phyloP scores from a whole-genome alignment of 1,140 invertebrate species.

The Steinernema khuongi region DNA sequence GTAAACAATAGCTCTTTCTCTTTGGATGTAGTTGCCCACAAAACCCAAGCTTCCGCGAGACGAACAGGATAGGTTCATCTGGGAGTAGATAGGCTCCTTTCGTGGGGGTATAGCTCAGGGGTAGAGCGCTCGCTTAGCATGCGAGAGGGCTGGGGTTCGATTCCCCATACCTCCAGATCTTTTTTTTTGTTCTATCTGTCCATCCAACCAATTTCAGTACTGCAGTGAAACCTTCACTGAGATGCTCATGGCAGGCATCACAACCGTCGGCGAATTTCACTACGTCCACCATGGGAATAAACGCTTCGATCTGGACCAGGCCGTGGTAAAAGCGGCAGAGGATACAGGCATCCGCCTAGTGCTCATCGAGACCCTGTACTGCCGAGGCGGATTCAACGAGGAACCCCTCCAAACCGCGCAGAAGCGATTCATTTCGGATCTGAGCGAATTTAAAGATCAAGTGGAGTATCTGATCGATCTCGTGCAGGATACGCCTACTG shows the following conservation, averaged over 20 bases:
- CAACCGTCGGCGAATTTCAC: constrained; percentile 56
- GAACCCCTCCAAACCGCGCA: constrained; percentile 37
- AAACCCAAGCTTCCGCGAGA: too few relatives aligned
- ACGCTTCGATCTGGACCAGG: constrained; percentile 50
- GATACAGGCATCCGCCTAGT: constrained; percentile 48
- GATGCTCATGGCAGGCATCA: constrained; percentile 55
- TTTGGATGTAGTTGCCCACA: too few relatives aligned
- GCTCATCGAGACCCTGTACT: constrained; percentile 42
- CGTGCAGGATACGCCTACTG: not conserved
- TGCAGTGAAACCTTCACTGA: constrained; percentile 50
- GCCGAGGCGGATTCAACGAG: constrained; percentile 39
- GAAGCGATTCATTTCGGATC: constrained; percentile 34
- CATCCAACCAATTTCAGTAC: constrained; percentile 39
- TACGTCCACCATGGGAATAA: constrained; percentile 51
- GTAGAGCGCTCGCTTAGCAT: too few relatives aligned
- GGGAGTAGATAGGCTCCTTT: not conserved
- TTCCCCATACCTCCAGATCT: too few relatives aligned
- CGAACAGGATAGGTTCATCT: not conserved
- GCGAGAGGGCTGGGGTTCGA: too few relatives aligned
- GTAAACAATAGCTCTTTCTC: too few relatives aligned
- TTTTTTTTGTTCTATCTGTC: not conserved
- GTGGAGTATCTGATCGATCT: constrained; percentile 28
- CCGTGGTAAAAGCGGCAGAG: constrained; percentile 50
- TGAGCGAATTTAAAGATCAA: constrained; percentile 42
- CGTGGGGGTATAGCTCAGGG: not conserved